Evolutionary conservation across 2,113 vertebrate species (phyloP).

Genomic region (Diadophis punctatus): DNA sequence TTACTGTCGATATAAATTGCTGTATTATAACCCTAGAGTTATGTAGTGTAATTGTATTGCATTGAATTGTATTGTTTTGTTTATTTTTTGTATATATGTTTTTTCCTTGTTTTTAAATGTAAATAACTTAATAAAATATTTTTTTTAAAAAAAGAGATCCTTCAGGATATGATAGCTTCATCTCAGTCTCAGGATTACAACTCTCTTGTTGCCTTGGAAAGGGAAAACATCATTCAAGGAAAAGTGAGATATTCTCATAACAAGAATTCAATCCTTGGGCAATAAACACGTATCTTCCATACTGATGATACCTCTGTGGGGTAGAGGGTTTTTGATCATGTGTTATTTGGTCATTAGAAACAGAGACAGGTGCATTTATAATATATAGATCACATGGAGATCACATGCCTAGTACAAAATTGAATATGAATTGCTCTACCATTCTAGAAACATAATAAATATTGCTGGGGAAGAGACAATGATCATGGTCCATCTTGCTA

Average conservation of each 20-base stretch:
- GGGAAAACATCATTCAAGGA: background rate
- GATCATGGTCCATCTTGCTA: background rate
- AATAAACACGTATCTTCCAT: background rate
- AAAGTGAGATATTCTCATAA: background rate
- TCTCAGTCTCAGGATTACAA: background rate
- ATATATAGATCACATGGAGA: background rate
- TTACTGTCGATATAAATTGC: too few species aligned
- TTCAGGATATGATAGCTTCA: background rate
- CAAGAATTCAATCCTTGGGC: background rate
- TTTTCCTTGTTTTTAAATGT: too few species aligned
- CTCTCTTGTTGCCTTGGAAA: background rate
- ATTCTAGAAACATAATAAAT: background rate
- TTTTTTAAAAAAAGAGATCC: too few species aligned
- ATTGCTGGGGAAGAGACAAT: background rate
- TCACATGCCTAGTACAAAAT: background rate
- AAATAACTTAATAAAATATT: too few species aligned
- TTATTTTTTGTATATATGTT: too few species aligned
- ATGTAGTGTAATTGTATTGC: too few species aligned
- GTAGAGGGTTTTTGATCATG: background rate
- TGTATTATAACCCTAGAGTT: too few species aligned
- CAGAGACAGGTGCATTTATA: background rate
- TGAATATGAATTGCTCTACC: background rate
- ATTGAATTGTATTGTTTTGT: too few species aligned
- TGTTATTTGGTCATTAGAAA: background rate
- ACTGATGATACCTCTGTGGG: background rate